Evolutionary conservation across 92 coral and sea anemone genomes (phyloP).

Genomic region (Actinernus sp.): DNA sequence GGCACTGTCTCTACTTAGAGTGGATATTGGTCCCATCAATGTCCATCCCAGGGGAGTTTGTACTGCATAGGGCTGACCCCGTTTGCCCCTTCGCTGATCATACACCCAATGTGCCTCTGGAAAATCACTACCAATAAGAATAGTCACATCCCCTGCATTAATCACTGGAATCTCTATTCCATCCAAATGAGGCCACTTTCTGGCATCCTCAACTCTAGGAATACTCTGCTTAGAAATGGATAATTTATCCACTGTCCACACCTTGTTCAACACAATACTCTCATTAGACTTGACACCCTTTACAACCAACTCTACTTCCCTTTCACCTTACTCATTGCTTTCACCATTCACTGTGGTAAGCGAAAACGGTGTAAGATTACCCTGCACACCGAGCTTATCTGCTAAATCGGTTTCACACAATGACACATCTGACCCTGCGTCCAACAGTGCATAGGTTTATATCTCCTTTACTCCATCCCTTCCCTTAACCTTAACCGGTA

Average conservation of each 20-base stretch:
- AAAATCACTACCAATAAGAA: slow-evolving; percentile 56
- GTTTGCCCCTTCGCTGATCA: slow-evolving; percentile 54
- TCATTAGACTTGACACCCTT: slow-evolving; percentile 5
- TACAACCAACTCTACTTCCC: slow-evolving; percentile 2
- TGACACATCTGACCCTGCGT: slow-evolving; percentile 27
- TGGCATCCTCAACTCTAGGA: slow-evolving; percentile 19
- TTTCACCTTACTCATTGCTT: slow-evolving; percentile 1
- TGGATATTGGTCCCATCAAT: slow-evolving; percentile 44
- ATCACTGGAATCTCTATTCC: slow-evolving; percentile 13
- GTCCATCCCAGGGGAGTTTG: slow-evolving; percentile 53
- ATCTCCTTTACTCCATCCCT: slow-evolving; percentile 4
- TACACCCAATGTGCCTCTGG: slow-evolving; percentile 65
- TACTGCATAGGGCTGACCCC: slow-evolving; percentile 53
- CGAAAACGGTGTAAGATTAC: slow-evolving; percentile 8
- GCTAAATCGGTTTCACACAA: slow-evolving; percentile 4
- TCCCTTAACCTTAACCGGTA: slow-evolving; percentile 12
- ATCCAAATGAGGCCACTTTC: slow-evolving; percentile 35
- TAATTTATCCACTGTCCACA: slow-evolving; percentile 39
- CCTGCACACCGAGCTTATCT: slow-evolving; percentile 8
- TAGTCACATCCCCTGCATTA: slow-evolving; percentile 2
- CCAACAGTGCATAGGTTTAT: slow-evolving; percentile 11
- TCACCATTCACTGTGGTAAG: slow-evolving; percentile 39
- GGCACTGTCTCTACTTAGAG: not conserved
- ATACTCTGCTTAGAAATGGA: slow-evolving; percentile 10
- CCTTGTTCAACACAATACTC: slow-evolving; percentile 11